A percentile compares a stretch with the other conserved stretches of the same genome.
phyloP scores from a whole-genome alignment of 1,140 invertebrate genomes.

The Spodoptera litura region DNA sequence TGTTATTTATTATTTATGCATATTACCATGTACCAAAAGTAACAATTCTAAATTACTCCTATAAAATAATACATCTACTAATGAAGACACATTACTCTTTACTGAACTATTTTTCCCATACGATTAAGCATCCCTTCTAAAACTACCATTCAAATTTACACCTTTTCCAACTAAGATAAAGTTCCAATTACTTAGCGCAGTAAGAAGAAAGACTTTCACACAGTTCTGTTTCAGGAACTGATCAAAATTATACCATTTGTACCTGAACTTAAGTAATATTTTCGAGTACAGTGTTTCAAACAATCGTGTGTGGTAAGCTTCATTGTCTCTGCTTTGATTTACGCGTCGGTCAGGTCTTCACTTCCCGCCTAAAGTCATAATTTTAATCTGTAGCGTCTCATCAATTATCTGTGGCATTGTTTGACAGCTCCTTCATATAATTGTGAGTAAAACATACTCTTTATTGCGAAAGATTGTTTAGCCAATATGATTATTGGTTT shows the following conservation, averaged over 20 bases:
- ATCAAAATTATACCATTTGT: too few species aligned
- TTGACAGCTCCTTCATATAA: conserved; percentile 20
- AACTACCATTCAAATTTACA: not conserved
- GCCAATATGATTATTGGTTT: conserved; percentile 20
- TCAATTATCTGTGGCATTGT: conserved; percentile 48
- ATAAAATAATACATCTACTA: not conserved
- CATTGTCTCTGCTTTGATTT: conserved; percentile 63
- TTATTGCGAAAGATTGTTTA: conserved; percentile 23
- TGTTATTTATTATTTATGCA: too few species aligned
- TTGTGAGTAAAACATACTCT: conserved; percentile 20
- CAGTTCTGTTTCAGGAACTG: too few species aligned
- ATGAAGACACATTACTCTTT: conserved; percentile 27
- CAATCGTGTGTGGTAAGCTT: conserved; percentile 49
- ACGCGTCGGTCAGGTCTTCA: conserved; percentile 68
- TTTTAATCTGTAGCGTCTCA: conserved; percentile 56
- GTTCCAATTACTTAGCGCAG: not conserved
- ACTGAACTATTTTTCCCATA: conserved; percentile 21
- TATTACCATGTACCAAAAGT: too few species aligned
- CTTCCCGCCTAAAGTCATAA: conserved; percentile 74
- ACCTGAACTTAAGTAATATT: too few species aligned
- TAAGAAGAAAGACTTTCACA: too few species aligned
- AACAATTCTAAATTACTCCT: too few species aligned
- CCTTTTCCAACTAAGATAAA: not conserved
- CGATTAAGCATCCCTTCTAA: conserved; percentile 3
- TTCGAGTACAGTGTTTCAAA: not conserved